Base-by-base conservation (phyloP, 2,888 invertebrate species). In the Lampropteryx suffumata region DNA sequence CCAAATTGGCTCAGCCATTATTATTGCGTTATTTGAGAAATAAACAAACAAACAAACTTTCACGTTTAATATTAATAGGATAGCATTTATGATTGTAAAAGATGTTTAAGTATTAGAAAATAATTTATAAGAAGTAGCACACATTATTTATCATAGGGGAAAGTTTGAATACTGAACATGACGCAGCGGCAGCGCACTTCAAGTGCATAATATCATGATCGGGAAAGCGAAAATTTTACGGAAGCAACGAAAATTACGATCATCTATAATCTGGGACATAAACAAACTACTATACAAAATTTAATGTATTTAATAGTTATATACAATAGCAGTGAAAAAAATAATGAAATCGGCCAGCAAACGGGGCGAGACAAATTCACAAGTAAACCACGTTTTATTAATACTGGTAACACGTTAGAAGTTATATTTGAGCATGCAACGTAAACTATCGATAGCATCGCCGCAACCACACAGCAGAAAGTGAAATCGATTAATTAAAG, bases 401-500 rank as follows among this genome's bases (percentile, higher is more conserved):
- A 39, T 50, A 47, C 29, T 33, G 40, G 47, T 47, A 57, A 47
- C 21, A 32, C 43, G 29, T 37, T 53, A 48, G 42, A 52, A 49
- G 49, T 56, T 42, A 50, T 28, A 52, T 50, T 52, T 21, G 30
- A 52, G 32, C 57, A 58, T 50, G 62, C 55, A 55, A 53, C 37
- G 30, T 34, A 45, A 17, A 37, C 27, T 29, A 39, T 47, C 29
- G 43, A 44, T 44, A 48, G 24, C 48, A 44, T 49, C 42, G 43
- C 49, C 51, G 46, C 45, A 45, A 55, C 50, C 41, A 55, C 49
- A 71, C 70, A 65, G 73, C 69, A 69, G 79, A 83, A 84, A 84
- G 84, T 80, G 85, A 84, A 85, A 84, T 84, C 62, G 59, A 59
- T 56, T 48, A 43, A 54, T 50, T 54, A 50, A 55, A 49, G 43